Base-by-base conservation (phyloP, 2,888 invertebrate species). In the Camponotus fellah region DNA sequence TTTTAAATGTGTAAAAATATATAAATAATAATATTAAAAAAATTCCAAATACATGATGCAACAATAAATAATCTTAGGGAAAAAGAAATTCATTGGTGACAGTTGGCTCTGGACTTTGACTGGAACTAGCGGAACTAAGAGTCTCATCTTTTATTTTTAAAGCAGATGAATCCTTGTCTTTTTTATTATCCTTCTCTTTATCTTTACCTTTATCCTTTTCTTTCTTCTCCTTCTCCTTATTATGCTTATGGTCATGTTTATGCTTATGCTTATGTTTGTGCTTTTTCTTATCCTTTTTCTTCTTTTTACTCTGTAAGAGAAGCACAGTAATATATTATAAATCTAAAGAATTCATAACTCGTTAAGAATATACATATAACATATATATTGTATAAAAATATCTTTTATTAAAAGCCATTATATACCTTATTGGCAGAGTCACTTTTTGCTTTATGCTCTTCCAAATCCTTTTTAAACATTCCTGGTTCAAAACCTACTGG, bases 231-330 rank as follows among this genome's bases (percentile, higher is more conserved):
- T 97, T 97, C 75, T 93, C 91, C 64, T 93, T 92, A 17, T 89
- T 95, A 88, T 95, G 95, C 49, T 96, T 96, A 92, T 96, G 96
- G 74, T 96, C 95, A 88, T 95, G 92, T 85, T 95, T 94, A 89
- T 96, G 95, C 85, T 96, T 96, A 89, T 96, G 96, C 84, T 96
- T 95, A 72, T 98, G 98, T 91, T 98, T 98, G 93, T 98, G 98
- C 93, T 98, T 98, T 92, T 98, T 98, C 94, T 98, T 98, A 94
- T 99, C 98, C 94, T 98, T 99, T 95, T 98, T 96, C 95, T 97
- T 97, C 95, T 97, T 97, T 95, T 97, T 95, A 91, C 91, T 92
- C 92, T 93, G 83, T 2, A 88, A 91, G 26, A 26, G 75, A 86
- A 53, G n/a, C 0, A 85, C 65, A 72, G 66, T 43, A 65, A 34